Evolutionary conservation across 1,140 invertebrate genomes (phyloP), one percentile per base, ranked within the genome.

Genomic region (Heliconius melpomene): DNA sequence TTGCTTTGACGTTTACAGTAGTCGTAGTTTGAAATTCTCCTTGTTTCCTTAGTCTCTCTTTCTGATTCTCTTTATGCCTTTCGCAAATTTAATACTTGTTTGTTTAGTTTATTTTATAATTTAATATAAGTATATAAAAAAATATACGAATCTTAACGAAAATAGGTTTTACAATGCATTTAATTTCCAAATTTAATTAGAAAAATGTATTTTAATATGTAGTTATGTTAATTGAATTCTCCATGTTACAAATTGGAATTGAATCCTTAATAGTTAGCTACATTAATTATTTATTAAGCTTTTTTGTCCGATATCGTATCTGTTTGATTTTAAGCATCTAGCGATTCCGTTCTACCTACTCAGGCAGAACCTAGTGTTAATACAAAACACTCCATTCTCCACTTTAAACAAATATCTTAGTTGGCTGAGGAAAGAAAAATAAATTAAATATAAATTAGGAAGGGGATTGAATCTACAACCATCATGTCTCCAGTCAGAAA

Each of bases 201-300:
- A 66, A 66, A 66, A 66, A 66, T 13, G 11, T 66, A 23, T 23
- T 26, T 60, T 13, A 66, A 29, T 66, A 29, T 29, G 23, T 26
- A 26, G n/a, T 26, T 66, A 66, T 66, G 60, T 26, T 66, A 66
- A 66, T 66, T 66, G 23, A 66, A 66, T 66, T 66, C 8, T 66
- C 26, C 23, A 66, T 26, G 23, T 18, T 7, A 66, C 60, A 26
- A 66, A 66, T 66, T 66, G 29, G 60, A 16, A 66, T 66, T 66
- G 60, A 11, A 66, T 66, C 60, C 23, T 26, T 66, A 66, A 29
- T 29, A 66, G 26, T 18, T 66, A 26, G n/a, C 20, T 57, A 23
- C n/a, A 66, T 66, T 16, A 66, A 66, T 66, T 66, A 66, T 66
- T 26, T 66, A 66, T 66, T 13, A 26, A 86, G 26, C 88, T 74